phyloP scores from a whole-genome alignment of 92 coral and sea anemone genomes.

The Heliopora coerulea region DNA sequence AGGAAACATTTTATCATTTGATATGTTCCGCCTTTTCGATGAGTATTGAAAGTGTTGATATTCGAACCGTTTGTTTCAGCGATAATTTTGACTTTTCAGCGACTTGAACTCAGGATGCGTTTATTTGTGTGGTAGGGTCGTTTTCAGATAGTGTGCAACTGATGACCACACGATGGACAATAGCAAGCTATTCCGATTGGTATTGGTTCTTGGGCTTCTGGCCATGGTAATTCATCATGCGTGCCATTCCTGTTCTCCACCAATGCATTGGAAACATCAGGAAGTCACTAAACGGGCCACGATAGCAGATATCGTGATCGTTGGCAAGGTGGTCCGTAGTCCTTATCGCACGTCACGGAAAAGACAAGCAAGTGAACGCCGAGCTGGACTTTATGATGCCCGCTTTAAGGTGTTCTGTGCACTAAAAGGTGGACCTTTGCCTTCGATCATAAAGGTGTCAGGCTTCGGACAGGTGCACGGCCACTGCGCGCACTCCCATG shows the following conservation, averaged over 20 bases:
- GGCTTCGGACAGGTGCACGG: constrained; percentile 75
- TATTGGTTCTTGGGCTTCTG: background rate
- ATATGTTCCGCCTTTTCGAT: background rate
- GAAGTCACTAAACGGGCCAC: constrained; percentile 61
- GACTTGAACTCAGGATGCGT: constrained; percentile 6
- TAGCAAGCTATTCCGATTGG: background rate
- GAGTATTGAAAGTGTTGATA: background rate
- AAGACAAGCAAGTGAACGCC: constrained; percentile 30
- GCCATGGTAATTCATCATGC: constrained; percentile 17
- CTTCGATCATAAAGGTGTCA: constrained; percentile 61
- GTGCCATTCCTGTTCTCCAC: constrained; percentile 79
- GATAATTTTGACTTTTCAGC: constrained; percentile 28
- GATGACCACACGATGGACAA: background rate
- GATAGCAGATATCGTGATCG: constrained; percentile 70
- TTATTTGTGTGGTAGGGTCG: constrained; percentile 3
- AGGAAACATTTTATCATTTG: constrained; percentile 24
- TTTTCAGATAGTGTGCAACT: background rate
- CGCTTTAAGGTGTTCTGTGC: constrained; percentile 70
- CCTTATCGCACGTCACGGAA: constrained; percentile 36
- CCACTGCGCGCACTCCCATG: constrained; percentile 70
- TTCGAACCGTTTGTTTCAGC: constrained; percentile 3
- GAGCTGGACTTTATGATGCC: constrained; percentile 64
- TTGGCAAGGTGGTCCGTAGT: constrained; percentile 77
- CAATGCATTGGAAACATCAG: constrained; percentile 58
- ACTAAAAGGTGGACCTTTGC: constrained; percentile 72